These are phyloP conservation scores for Saxidomus purpurata DNA, from an alignment of 1,140 invertebrate species.

Conservation along the genomic window DNA sequence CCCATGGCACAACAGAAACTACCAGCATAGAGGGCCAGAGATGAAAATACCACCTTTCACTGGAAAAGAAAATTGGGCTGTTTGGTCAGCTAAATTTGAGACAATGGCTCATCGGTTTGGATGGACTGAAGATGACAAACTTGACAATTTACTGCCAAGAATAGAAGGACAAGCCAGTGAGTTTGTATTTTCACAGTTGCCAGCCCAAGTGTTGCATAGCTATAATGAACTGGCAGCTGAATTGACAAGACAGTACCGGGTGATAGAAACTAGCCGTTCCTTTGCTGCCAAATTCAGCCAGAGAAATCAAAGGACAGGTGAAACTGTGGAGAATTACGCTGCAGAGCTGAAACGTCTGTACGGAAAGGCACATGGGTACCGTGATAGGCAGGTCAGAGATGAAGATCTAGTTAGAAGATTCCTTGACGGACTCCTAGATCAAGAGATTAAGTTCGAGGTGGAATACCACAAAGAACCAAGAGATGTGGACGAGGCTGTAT, in stretches of 20 bases:
- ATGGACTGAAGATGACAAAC: not conserved
- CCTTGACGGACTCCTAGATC: slow-evolving; percentile 31
- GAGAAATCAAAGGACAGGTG: slow-evolving; percentile 5
- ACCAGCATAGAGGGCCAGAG: not conserved
- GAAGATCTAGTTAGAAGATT: slow-evolving; percentile 40
- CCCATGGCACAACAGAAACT: not conserved
- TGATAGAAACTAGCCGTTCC: slow-evolving; percentile 24
- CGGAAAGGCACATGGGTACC: slow-evolving; percentile 25
- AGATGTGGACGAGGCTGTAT: slow-evolving; percentile 45
- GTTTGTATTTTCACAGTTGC: slow-evolving; percentile 46
- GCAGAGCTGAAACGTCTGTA: slow-evolving; percentile 34
- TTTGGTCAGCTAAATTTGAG: slow-evolving; percentile 28
- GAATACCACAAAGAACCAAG: slow-evolving; percentile 42
- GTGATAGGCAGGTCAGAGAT: slow-evolving; percentile 2
- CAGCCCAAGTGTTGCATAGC: not conserved
- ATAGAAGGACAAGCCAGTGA: slow-evolving; percentile 20
- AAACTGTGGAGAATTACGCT: slow-evolving; percentile 42
- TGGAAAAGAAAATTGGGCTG: slow-evolving; percentile 13
- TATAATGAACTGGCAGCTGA: not conserved
- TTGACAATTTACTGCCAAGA: slow-evolving; percentile 24
- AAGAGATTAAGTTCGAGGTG: slow-evolving; percentile 26
- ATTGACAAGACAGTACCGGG: slow-evolving; percentile 3
- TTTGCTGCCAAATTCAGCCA: slow-evolving; percentile 41
- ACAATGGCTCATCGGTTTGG: slow-evolving; percentile 1
- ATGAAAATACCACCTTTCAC: slow-evolving; percentile 32